Evolutionary conservation across 1,140 invertebrate genomes (phyloP).

Genomic region (Ephestia elutella): DNA sequence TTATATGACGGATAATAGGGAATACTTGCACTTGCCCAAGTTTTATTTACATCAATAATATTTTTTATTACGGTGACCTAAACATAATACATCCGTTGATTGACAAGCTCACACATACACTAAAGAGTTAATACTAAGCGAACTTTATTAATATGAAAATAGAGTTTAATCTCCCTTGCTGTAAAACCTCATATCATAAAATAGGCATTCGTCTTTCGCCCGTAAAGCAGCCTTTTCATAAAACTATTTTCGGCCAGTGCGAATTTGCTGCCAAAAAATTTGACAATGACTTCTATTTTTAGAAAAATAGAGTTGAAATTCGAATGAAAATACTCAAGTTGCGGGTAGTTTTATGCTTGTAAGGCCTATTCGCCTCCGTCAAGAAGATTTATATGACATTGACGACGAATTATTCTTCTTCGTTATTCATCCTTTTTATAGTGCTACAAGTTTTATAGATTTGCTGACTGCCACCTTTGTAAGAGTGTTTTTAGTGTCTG

Average conservation of each 20-base stretch:
- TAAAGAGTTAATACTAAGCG: no score
- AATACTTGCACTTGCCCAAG: no score
- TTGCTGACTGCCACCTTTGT: slow-evolving; percentile 1
- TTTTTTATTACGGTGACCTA: not conserved
- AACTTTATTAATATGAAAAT: not conserved
- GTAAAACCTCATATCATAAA: not conserved
- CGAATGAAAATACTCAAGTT: not conserved
- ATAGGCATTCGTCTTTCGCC: slow-evolving; percentile 1
- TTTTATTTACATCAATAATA: not conserved
- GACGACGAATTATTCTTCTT: slow-evolving; percentile 1
- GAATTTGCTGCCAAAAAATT: not conserved
- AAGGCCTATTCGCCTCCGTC: slow-evolving; percentile 1
- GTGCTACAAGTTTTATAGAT: slow-evolving; percentile 3
- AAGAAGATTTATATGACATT: slow-evolving; percentile 1
- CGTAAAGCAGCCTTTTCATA: not conserved
- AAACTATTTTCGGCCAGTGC: not conserved
- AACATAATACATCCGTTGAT: slow-evolving; percentile 1
- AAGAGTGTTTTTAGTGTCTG: not conserved
- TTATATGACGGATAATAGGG: no score
- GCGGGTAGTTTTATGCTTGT: not conserved
- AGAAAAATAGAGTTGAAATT: not conserved
- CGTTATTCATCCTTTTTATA: not conserved
- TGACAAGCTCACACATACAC: not conserved
- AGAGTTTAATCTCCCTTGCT: not conserved
- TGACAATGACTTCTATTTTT: not conserved